Base-by-base conservation (phyloP, 2,888 invertebrate genomes). In the Beris morrisii region DNA sequence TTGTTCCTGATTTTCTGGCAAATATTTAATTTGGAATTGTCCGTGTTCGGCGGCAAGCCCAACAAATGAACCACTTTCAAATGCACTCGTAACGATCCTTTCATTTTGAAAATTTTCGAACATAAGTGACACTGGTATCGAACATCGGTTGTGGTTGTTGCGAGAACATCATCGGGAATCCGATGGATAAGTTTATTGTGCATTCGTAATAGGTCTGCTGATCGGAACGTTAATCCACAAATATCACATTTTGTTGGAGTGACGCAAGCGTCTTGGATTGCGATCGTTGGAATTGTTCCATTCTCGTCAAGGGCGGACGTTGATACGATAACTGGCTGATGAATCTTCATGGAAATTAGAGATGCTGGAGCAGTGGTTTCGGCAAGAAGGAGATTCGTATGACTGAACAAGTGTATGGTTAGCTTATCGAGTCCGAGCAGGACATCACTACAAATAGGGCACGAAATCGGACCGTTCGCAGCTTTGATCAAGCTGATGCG, bases 51-150 rank as follows among this genome's bases (percentile, higher is more conserved):
- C 11, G 73, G 71, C 45, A 76, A 61, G 7, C 76, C 76, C 64
- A 77, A 72, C 31, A 75, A 87, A 79, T 93, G 93, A 0, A 91
- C 90, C 13, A 92, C 91, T 73, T 91, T 84, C 73, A 91, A 83
- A 77, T 93, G 93, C 4, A 93, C 88, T 85, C 92, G 89, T 6
- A 93, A 78, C 64, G 91, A 91, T 5, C 92, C 92, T 71, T 88
- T 84, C 88, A 91, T 91, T 79, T 89, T 91, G 74, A 92, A 93
- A 67, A 86, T 84, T 79, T 92, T 91, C 0, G 89, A 84, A 75
- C 93, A 93, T 66, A 92, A 81, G 75, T 91, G 89, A 74, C 93
- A 93, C 67, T 88, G 84, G 74, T 87, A 88, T 43, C 32, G 52
- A 30, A 57, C 15, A 13, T 80, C 78, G 69, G 76, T 77, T 70